phyloP scores from a whole-genome alignment of 2,888 invertebrate genomes.

The Dryobotodes eremita region DNA sequence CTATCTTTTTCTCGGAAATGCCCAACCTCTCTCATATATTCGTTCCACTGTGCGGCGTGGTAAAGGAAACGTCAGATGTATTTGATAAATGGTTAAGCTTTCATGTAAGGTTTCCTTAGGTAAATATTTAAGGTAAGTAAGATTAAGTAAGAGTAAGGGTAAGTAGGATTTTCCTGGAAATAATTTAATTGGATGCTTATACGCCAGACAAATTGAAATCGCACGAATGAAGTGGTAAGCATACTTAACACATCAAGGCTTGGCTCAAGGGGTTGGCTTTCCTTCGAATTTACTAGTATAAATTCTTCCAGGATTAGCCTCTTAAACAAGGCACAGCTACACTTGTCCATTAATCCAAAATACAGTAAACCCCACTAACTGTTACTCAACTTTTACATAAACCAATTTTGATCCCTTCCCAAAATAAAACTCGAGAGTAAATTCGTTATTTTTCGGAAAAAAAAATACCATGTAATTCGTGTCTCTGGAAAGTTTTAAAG shows the following conservation, averaged over 20 bases:
- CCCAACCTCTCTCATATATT: no score
- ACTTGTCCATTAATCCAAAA: slow-evolving; percentile 49
- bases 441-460: slow-evolving; percentile 46
- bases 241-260: background rate
- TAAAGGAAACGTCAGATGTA: slow-evolving; percentile 55
- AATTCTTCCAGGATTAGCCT: background rate
- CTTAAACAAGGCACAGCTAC: slow-evolving; percentile 12
- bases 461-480: slow-evolving; percentile 48
- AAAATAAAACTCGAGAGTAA: slow-evolving; percentile 49
- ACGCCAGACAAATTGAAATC: slow-evolving; percentile 2
- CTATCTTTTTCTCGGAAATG: no score
- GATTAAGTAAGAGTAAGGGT: background rate
- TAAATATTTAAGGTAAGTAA: slow-evolving; percentile 47
- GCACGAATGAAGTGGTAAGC: background rate
- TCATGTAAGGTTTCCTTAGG: slow-evolving; percentile 26
- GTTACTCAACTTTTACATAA: slow-evolving; percentile 50
- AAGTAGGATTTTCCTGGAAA: slow-evolving; percentile 29
- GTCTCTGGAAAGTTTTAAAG: slow-evolving; percentile 53
- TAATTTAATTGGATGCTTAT: slow-evolving; percentile 14
- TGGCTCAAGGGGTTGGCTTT: background rate
- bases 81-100: slow-evolving; percentile 54
- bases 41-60: background rate
- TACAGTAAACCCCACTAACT: slow-evolving; percentile 40
- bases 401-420: slow-evolving; percentile 51
- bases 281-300: background rate